Percentiles rank a stretch among this genome's conserved stretches.
These are phyloP conservation scores for Myodes glareolus DNA, from an alignment of 2,113 vertebrate genomes.

Conservation along the genomic window DNA sequence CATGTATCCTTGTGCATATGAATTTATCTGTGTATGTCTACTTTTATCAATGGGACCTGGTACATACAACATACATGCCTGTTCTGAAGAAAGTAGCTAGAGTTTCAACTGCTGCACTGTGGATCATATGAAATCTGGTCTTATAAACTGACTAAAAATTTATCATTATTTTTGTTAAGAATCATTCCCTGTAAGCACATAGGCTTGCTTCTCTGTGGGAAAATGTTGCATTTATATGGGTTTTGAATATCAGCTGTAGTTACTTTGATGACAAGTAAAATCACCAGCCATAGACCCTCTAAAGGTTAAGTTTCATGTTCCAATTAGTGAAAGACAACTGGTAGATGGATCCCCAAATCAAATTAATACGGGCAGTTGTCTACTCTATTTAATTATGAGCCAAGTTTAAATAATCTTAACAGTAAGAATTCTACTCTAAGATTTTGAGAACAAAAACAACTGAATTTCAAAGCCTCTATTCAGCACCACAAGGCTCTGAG, in stretches of 20 bases:
- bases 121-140: neutral
- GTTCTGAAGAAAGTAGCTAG: neutral
- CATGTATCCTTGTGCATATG: neutral
- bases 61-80: neutral
- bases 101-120: neutral
- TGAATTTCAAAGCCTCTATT: conserved; percentile 15
- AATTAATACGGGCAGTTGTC: neutral
- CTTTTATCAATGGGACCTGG: neutral
- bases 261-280: neutral
- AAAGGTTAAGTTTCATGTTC: conserved; percentile 11
- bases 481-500: neutral
- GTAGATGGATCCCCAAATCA: neutral
- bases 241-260: neutral
- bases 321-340: conserved; percentile 13
- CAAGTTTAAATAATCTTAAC: conserved; percentile 19
- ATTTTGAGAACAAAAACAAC: neutral
- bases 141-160: neutral
- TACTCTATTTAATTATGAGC: neutral
- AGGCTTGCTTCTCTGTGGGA: neutral
- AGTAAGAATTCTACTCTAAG: conserved; percentile 25
- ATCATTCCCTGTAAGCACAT: neutral
- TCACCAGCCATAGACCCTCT: neutral
- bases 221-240: neutral
- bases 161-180: neutral
- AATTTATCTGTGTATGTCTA: neutral